Evolutionary conservation across 2,888 invertebrate genomes (phyloP).

Genomic region (Junonia oenone): DNA sequence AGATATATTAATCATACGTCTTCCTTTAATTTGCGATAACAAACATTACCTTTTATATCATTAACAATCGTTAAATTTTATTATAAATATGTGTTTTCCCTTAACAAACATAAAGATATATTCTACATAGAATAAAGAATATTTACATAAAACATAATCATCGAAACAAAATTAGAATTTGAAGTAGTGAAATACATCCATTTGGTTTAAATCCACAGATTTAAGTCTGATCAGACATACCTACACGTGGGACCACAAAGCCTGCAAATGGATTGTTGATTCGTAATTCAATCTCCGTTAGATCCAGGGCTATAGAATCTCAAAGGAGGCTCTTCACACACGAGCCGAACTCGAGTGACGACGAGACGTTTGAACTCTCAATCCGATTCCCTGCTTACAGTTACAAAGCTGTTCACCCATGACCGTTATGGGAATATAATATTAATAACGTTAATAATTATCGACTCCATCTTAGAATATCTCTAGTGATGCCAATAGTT

Average conservation of each 20-base stretch:
- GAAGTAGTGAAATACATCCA: no score
- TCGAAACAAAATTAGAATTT: no score
- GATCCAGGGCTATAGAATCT: slow-evolving; percentile 40
- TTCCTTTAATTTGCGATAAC: no score
- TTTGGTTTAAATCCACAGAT: not conserved
- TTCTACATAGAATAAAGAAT: no score
- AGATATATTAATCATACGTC: no score
- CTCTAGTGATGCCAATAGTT: not conserved
- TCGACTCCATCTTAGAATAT: not conserved
- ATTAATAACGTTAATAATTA: not conserved
- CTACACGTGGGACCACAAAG: slow-evolving; percentile 5
- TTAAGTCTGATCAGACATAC: not conserved
- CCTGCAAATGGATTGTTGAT: slow-evolving; percentile 16
- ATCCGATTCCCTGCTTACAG: slow-evolving; percentile 34
- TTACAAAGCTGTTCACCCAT: slow-evolving; percentile 48
- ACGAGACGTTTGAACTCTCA: slow-evolving; percentile 19
- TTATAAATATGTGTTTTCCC: no score
- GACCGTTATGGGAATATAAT: slow-evolving; percentile 49
- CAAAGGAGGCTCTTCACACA: slow-evolving; percentile 36
- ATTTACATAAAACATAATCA: no score
- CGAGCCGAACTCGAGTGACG: slow-evolving; percentile 9
- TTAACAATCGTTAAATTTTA: no score
- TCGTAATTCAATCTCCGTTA: slow-evolving; percentile 59
- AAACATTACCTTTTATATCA: no score
- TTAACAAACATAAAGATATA: no score